phyloP scores from a whole-genome alignment of 2,888 invertebrate species.

The Philhelius pedissequus region DNA sequence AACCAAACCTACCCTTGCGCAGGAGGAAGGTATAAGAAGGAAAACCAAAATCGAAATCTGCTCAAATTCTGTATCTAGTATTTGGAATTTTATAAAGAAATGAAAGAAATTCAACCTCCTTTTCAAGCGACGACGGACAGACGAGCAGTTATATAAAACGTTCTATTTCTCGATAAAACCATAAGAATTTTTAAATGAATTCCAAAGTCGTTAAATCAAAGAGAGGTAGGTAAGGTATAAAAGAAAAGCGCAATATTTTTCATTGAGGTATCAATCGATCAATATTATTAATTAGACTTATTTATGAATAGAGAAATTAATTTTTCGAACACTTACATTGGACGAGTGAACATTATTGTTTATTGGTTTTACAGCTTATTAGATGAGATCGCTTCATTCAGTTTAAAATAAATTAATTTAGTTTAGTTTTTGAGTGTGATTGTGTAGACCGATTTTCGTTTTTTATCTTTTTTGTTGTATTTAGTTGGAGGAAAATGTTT shows the following conservation, averaged over 20 bases:
- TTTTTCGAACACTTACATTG: slow-evolving; percentile 73
- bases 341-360: slow-evolving; percentile 75
- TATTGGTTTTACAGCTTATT: slow-evolving; percentile 27
- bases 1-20: slow-evolving; percentile 40
- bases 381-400: slow-evolving; percentile 60
- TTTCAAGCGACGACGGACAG: background rate
- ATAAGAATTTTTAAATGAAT: background rate
- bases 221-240: too few species aligned
- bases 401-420: background rate
- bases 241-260: background rate
- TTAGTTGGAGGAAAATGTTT: background rate
- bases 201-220: background rate
- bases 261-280: slow-evolving; percentile 26
- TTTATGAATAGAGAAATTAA: background rate
- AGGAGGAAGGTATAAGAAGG: slow-evolving; percentile 39
- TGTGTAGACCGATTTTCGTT: background rate
- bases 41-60: slow-evolving; percentile 8
- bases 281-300: slow-evolving; percentile 28
- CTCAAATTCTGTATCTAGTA: slow-evolving; percentile 51
- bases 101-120: slow-evolving; percentile 2
- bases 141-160: slow-evolving; percentile 46
- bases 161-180: background rate
- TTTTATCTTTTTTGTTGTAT: background rate
- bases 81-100: slow-evolving; percentile 5
- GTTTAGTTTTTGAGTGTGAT: background rate